These are phyloP conservation scores for Mythimna lalbum DNA, from an alignment of 2,888 invertebrate genomes.

Conservation along the genomic window DNA sequence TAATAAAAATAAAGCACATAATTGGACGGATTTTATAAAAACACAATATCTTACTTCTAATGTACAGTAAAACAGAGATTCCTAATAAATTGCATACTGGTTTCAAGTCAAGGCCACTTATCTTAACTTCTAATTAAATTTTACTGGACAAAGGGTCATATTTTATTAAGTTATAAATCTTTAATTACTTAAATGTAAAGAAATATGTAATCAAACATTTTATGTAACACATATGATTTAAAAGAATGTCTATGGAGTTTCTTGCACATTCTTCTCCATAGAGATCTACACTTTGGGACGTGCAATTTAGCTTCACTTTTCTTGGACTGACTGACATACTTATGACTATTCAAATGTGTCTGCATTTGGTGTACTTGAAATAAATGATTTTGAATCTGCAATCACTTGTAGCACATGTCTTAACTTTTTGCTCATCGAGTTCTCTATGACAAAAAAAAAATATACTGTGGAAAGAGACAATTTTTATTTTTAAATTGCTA, in stretches of 20 bases:
- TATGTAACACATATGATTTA: too few relatives aligned
- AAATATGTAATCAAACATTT: too few relatives aligned
- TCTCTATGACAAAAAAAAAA: background rate
- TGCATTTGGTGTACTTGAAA: too few relatives aligned
- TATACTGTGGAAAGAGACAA: too few relatives aligned
- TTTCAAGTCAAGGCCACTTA: background rate
- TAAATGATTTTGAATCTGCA: too few relatives aligned
- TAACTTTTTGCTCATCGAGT: background rate
- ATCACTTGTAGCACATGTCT: background rate
- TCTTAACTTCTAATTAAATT: background rate
- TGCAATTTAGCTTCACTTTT: too few relatives aligned
- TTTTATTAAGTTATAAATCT: background rate
- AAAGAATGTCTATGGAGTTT: too few relatives aligned
- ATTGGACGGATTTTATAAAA: constrained; percentile 46
- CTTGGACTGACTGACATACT: too few relatives aligned
- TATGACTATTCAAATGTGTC: too few relatives aligned
- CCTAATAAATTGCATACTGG: constrained; percentile 6
- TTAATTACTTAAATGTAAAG: too few relatives aligned
- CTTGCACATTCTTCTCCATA: too few relatives aligned
- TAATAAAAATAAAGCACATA: constrained; percentile 12
- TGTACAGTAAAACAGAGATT: constrained; percentile 21
- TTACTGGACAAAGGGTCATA: background rate
- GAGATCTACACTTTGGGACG: too few relatives aligned
- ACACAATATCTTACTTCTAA: constrained; percentile 1
- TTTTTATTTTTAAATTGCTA: background rate